Base-by-base conservation (phyloP, 2,113 vertebrate species). In the Fulica atra region DNA sequence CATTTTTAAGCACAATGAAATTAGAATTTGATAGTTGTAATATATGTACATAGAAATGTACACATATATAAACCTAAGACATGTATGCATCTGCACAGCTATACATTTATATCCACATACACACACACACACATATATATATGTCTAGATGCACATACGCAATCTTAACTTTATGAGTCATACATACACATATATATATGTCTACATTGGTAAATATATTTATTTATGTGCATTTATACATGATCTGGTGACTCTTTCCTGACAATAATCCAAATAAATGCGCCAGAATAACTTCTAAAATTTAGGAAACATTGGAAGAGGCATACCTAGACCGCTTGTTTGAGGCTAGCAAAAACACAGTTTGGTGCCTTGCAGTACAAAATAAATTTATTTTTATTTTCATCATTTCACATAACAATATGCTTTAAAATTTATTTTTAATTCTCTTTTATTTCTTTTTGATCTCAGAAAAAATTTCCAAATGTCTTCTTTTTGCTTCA, bases 271-370 rank as follows among this genome's bases (percentile, higher is more conserved):
- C 10, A 70, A 40, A 48, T 42, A 36, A 1, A 4, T 3, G 26
- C 5, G 57, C 7, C 14, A 74, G 21, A 19, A 19, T 33, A 56
- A 71, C 11, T 85, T 74, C 12, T 79, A 25, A 71, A 81, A 74
- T 1, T 28, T 53, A 15, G 16, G 51, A 53, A 87, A n/a, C 50
- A 59, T 4, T 68, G 9, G 16, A 79, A 81, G 4, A 33, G 13
- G 3, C 8, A 24, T 84, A 84, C 17, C 10, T 21, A 36, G 4
- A 15, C 21, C 3, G 31, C n/a, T 85, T 73, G 9, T 44, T 57
- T 35, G 46, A 9, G 16, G 21, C 2, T 51, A 13, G 36, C 7
- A 40, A 76, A 71, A 68, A 0, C 6, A 36, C 0, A 0, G 9
- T 46, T 54, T 35, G 35, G 35, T 12, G 3, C 1, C 9, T 46